These are phyloP conservation scores for Conchocele bisecta DNA, from an alignment of 2,888 invertebrate genomes.

Conservation along the genomic window DNA sequence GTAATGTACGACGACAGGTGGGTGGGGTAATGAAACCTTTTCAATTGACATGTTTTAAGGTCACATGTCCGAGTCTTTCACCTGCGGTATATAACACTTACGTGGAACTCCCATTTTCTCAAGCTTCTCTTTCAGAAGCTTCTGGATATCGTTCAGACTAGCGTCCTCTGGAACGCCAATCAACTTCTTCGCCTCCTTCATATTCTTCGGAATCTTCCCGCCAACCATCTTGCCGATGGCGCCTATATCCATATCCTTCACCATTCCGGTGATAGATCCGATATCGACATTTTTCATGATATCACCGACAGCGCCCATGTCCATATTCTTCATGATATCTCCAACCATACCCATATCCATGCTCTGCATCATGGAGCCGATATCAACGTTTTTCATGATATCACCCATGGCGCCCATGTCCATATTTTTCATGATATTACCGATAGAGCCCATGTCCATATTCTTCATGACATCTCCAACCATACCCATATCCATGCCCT, in stretches of 20 bases:
- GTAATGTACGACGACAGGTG: too few relatives aligned
- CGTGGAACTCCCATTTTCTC: constrained; percentile 45
- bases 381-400: constrained; percentile 47
- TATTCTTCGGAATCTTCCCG: too few relatives aligned
- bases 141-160: constrained; percentile 17
- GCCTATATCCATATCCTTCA: too few relatives aligned
- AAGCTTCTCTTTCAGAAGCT: constrained; percentile 27
- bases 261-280: neutral
- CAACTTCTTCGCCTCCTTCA: too few relatives aligned
- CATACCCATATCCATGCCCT: constrained; percentile 46
- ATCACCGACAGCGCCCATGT: constrained; percentile 31
- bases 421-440: constrained; percentile 20
- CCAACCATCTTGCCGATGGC: too few relatives aligned
- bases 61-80: too few relatives aligned
- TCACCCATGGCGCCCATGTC: constrained; percentile 42
- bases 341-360: constrained; percentile 20
- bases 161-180: constrained; percentile 31
- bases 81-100: too few relatives aligned
- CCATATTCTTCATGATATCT: constrained; percentile 48
- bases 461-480: constrained; percentile 41
- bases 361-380: constrained; percentile 21
- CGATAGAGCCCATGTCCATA: constrained; percentile 28
- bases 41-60: too few relatives aligned
- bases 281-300: constrained; percentile 49
- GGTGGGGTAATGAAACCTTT: too few relatives aligned